phyloP scores from a whole-genome alignment of 2,888 invertebrate genomes.

The Strigamia crassipes region DNA sequence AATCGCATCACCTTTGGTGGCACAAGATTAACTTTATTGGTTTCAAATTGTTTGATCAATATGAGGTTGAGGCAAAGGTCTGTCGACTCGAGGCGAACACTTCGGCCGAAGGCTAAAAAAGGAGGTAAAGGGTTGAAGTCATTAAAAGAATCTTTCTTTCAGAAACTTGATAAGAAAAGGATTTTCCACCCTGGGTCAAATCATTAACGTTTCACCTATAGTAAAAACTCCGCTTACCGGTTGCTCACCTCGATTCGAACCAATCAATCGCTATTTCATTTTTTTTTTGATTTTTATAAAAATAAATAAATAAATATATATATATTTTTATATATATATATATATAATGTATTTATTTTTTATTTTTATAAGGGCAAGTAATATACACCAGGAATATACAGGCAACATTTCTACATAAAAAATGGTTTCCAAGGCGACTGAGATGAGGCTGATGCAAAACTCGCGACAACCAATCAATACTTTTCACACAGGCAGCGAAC shows the following conservation, averaged over 20 bases:
- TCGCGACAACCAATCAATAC: constrained; percentile 42
- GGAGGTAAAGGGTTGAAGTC: constrained; percentile 10
- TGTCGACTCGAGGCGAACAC: constrained; percentile 41
- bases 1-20: constrained; percentile 46
- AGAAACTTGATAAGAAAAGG: background rate
- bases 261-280: background rate
- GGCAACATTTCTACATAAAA: constrained; percentile 42
- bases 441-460: constrained; percentile 40
- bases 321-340: background rate
- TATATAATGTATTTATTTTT: background rate
- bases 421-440: constrained; percentile 42
- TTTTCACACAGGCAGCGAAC: constrained; percentile 34
- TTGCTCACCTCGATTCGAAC: background rate
- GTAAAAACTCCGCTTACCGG: background rate
- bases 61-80: constrained; percentile 46
- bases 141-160: constrained; percentile 18
- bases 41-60: constrained; percentile 48
- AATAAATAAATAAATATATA: background rate
- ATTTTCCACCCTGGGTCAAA: background rate
- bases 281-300: background rate
- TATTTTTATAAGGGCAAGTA: background rate
- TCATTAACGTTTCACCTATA: background rate
- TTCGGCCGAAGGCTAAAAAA: background rate
- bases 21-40: constrained; percentile 48
- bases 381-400: constrained; percentile 29